Evolutionary conservation across 1,140 invertebrate species (phyloP), one percentile per base, ranked within the genome.

Genomic region (Orchesella cincta): DNA sequence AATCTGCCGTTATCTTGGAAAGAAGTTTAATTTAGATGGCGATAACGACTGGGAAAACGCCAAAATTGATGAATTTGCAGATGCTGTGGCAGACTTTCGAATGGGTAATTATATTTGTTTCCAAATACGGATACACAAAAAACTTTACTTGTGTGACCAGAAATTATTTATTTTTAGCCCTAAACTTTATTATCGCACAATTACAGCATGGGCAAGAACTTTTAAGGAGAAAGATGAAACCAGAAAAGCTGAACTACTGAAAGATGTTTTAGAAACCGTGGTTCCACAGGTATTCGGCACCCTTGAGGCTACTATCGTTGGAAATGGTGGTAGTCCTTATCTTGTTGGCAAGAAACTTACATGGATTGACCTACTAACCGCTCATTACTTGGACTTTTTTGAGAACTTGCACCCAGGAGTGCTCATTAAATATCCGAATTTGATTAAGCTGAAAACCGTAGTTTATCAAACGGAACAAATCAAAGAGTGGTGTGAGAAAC

Each of bases 1-100:
- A 35, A 93, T 94, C 82, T 87, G 86, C 52, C 88, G 92, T 31
- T 93, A 90, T 82, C 84, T 93, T 28, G 92, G 91, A 8, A 91
- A 89, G 82, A 86, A 91, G 78, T 88, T 87, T 52, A 89, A 88
- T 76, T 83, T 94, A 70, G 87, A 86, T 76, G 91, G 92, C 1
- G 87, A 87, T 79, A 86, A 90, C 82, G 89, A 90, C 67, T 90
- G 89, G 86, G 90, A 92, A 84, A 87, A 88, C 29, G 86, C 90
- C 80, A 86, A 88, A 71, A 89, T 89, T 79, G 89, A 91, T 80
- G 87, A 88, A 76, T 84, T 90, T 36, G 89, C 89, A 35, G 89
- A 90, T 81, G 86, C 87, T 29, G 84, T 90, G 1, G 86, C 85
- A 5, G 89, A 90, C 83, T 64, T 64, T 29, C 8, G 23, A 12